Percentiles rank a stretch among this genome's conserved stretches.
Evolutionary conservation across 2,797 vertebrate species (phyloP).

Genomic region (Sciaenops ocellatus): DNA sequence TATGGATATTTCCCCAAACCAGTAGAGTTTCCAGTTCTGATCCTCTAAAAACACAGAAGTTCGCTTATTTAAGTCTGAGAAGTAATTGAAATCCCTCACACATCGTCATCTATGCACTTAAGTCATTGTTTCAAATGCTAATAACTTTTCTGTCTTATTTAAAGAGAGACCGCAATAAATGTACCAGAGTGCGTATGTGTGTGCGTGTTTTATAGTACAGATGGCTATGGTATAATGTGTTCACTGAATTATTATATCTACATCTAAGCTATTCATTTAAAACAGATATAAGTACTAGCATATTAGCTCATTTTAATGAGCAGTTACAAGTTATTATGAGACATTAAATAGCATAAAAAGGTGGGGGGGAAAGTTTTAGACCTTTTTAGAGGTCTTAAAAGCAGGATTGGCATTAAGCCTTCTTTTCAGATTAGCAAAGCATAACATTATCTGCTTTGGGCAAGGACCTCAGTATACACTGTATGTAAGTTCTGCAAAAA

Average conservation of each 20-base stretch:
- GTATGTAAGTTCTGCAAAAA: conserved; percentile 11
- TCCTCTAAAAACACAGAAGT: not conserved
- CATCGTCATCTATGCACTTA: not conserved
- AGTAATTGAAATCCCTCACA: not conserved
- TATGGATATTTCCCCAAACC: not conserved
- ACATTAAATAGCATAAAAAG: not conserved
- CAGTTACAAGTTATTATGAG: conserved; percentile 11
- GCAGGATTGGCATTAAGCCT: conserved; percentile 14
- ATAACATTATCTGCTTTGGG: conserved; percentile 9
- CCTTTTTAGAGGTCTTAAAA: conserved; percentile 30
- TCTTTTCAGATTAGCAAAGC: conserved; percentile 31
- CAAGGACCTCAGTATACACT: not conserved
- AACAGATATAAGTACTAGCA: not conserved
- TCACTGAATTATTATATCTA: not conserved
- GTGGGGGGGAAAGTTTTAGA: not conserved
- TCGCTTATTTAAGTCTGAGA: not conserved
- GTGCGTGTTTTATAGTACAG: not conserved
- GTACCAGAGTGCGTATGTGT: not conserved
- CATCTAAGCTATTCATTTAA: conserved; percentile 9
- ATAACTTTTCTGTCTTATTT: too few species aligned
- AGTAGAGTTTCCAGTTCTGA: not conserved
- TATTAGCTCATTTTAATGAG: conserved; percentile 1
- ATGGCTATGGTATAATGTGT: not conserved
- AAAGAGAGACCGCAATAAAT: not conserved
- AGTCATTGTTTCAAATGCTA: not conserved